Evolutionary conservation across 2,113 vertebrate species (phyloP).

Genomic region (Cinclus cinclus): DNA sequence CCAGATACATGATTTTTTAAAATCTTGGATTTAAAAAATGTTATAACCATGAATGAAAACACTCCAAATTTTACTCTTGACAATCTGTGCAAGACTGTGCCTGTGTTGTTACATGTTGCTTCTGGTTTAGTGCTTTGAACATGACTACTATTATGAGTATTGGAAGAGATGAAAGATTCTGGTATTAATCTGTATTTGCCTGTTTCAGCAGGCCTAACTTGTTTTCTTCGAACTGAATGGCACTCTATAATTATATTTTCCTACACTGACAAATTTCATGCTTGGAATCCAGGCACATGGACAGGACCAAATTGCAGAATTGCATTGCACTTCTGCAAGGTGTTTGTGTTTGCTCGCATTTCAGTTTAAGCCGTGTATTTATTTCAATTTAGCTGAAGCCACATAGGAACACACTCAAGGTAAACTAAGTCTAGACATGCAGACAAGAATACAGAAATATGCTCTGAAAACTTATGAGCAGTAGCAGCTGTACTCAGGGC

Average conservation of each 20-base stretch:
- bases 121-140: neutral
- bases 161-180: neutral
- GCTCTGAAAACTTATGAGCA: neutral
- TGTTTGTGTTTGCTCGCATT: neutral
- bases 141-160: neutral
- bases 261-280: neutral
- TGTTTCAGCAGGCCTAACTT: neutral
- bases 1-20: neutral
- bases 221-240: neutral
- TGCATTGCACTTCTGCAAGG: neutral
- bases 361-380: neutral
- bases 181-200: neutral
- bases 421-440: neutral
- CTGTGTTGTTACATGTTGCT: neutral
- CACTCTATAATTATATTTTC: neutral
- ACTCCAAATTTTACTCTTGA: neutral
- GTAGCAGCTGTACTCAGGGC: neutral
- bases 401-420: neutral
- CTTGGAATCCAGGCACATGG: neutral
- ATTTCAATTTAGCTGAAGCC: constrained; percentile 10
- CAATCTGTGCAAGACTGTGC: neutral
- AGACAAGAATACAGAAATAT: neutral
- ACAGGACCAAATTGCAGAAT: neutral
- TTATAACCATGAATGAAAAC: neutral
- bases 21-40: neutral